Percentiles rank a stretch among this genome's conserved stretches.
Evolutionary conservation across 2,888 invertebrate species (phyloP).

Genomic region (Agonum fuliginosum): DNA sequence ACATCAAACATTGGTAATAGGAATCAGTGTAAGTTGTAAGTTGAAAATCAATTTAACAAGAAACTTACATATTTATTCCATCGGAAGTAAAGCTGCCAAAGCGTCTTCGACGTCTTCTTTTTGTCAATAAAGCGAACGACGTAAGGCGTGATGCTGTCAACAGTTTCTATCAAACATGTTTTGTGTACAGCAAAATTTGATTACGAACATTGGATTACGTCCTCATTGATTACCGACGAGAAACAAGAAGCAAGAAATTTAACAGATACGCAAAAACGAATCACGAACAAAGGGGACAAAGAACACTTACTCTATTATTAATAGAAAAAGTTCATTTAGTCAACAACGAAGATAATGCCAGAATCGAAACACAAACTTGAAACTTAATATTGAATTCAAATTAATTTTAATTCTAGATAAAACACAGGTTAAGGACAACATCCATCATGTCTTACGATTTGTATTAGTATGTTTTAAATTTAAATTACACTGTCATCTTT

Average conservation of each 20-base stretch:
- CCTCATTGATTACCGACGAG: slow-evolving; percentile 15
- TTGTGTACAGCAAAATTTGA: slow-evolving; percentile 26
- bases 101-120: neutral
- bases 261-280: slow-evolving; percentile 5
- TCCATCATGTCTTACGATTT: no score
- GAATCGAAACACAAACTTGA: no score
- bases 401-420: no score
- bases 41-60: no score
- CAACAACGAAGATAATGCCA: no score
- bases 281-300: neutral
- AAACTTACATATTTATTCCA: neutral
- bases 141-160: neutral
- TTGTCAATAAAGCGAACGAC: slow-evolving; percentile 12
- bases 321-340: neutral
- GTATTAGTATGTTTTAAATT: no score
- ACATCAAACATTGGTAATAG: neutral
- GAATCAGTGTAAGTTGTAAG: no score
- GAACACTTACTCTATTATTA: neutral
- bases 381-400: no score
- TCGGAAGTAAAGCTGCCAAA: neutral
- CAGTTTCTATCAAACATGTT: slow-evolving; percentile 21
- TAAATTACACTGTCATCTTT: no score
- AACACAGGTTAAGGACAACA: no score
- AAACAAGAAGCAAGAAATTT: slow-evolving; percentile 31
- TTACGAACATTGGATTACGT: slow-evolving; percentile 34